These are phyloP conservation scores for Enteromius fasciolatus DNA, from an alignment of 2,797 vertebrate species.

Conservation along the genomic window DNA sequence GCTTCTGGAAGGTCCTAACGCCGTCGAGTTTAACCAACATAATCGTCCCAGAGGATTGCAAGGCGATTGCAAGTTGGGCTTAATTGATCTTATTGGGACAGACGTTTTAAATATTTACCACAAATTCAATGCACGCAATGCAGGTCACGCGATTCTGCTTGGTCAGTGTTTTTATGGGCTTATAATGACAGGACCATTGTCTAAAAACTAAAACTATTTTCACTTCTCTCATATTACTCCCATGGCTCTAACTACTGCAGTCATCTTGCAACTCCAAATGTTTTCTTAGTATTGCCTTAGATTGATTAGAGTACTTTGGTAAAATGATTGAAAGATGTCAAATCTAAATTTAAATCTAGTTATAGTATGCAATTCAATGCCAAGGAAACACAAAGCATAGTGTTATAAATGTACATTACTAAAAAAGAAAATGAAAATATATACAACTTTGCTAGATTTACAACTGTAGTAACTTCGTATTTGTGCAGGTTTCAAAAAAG, in stretches of 20 bases:
- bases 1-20: slow-evolving; percentile 25
- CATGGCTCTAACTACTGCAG: background rate
- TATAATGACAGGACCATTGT: background rate
- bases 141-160: background rate
- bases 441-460: background rate
- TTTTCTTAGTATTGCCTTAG: background rate
- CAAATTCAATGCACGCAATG: background rate
- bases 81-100: background rate
- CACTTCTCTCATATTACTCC: background rate
- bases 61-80: background rate
- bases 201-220: background rate
- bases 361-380: background rate
- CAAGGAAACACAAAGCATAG: background rate
- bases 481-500: background rate
- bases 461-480: background rate
- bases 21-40: background rate
- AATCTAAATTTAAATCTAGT: background rate
- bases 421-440: background rate
- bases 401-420: background rate
- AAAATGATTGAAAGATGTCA: background rate
- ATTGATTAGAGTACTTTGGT: background rate
- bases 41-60: background rate
- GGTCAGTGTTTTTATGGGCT: background rate
- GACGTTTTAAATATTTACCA: background rate
- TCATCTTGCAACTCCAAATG: background rate